These are phyloP conservation scores for Agriopis leucophaearia DNA, from an alignment of 2,888 invertebrate genomes.

Conservation along the genomic window DNA sequence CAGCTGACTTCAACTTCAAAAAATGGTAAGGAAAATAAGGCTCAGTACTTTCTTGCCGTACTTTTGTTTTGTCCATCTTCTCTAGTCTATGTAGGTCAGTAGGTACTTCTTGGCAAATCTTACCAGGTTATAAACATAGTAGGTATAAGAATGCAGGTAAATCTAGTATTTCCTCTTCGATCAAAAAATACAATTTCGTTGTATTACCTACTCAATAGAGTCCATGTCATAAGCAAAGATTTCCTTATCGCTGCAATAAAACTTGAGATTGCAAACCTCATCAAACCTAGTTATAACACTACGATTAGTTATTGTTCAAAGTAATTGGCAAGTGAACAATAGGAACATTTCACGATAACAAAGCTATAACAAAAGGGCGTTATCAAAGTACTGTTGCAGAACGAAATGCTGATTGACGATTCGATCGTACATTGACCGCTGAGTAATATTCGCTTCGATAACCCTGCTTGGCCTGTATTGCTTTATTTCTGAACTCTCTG, in stretches of 20 bases:
- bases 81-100: too few relatives aligned
- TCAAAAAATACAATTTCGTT: too few relatives aligned
- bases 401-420: slow-evolving; percentile 58
- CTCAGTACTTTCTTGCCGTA: not conserved
- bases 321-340: slow-evolving; percentile 51
- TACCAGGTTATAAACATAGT: too few relatives aligned
- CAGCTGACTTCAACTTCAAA: too few relatives aligned
- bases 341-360: slow-evolving; percentile 55
- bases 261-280: slow-evolving; percentile 42
- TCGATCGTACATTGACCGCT: slow-evolving; percentile 71
- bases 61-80: not conserved
- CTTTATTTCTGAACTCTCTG: slow-evolving; percentile 80
- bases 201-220: not conserved
- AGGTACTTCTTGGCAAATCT: too few relatives aligned
- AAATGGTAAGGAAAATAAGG: too few relatives aligned
- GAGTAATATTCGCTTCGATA: slow-evolving; percentile 63
- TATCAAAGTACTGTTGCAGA: slow-evolving; percentile 67
- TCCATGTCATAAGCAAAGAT: not conserved
- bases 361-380: slow-evolving; percentile 68
- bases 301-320: slow-evolving; percentile 46
- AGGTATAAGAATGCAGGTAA: too few relatives aligned
- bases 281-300: slow-evolving; percentile 48
- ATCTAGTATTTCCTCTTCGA: too few relatives aligned
- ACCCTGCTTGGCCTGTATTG: slow-evolving; percentile 59
- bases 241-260: slow-evolving; percentile 37